Conservation (phyloP, 2,113 vertebrate species). For the Bos javanicus region DNA sequence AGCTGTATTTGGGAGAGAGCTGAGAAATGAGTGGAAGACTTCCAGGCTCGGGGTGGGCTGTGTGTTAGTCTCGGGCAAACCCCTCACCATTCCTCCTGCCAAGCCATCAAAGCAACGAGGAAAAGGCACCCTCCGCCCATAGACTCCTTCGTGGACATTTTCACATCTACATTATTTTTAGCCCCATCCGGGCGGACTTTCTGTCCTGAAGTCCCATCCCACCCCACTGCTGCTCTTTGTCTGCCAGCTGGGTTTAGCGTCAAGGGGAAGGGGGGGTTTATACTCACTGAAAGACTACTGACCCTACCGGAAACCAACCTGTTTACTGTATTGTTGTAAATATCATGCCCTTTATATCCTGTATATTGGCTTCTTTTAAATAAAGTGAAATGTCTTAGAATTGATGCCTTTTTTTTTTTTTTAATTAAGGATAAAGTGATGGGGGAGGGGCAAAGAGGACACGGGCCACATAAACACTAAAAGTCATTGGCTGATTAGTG, state of each 20-base stretch:
- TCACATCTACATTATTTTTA: slow-evolving; percentile 50
- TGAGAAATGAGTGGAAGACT: neutral
- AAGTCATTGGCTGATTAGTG: neutral
- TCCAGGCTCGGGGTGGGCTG: neutral
- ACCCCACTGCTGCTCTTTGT: slow-evolving; percentile 35
- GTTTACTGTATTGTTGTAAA: slow-evolving; percentile 83
- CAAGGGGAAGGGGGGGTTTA: slow-evolving; percentile 31
- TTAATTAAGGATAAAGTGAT: neutral
- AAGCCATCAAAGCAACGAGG: neutral
- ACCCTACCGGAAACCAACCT: slow-evolving; percentile 73
- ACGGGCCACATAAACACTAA: neutral
- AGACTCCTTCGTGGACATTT: neutral
- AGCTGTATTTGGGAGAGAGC: neutral
- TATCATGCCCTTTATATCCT: slow-evolving; percentile 84
- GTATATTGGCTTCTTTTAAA: slow-evolving; percentile 86
- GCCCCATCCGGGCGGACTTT: neutral
- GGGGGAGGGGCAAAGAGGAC: neutral
- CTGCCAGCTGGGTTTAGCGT: slow-evolving; percentile 47
- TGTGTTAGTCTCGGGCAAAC: neutral
- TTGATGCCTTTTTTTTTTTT: neutral
- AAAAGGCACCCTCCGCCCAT: too few species aligned
- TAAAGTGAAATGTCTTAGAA: slow-evolving; percentile 75
- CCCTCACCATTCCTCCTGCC: neutral
- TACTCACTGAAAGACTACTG: slow-evolving; percentile 76
- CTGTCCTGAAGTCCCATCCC: neutral